These are phyloP conservation scores for Excalfactoria chinensis DNA, from an alignment of 2,113 vertebrate species.

Conservation along the genomic window DNA sequence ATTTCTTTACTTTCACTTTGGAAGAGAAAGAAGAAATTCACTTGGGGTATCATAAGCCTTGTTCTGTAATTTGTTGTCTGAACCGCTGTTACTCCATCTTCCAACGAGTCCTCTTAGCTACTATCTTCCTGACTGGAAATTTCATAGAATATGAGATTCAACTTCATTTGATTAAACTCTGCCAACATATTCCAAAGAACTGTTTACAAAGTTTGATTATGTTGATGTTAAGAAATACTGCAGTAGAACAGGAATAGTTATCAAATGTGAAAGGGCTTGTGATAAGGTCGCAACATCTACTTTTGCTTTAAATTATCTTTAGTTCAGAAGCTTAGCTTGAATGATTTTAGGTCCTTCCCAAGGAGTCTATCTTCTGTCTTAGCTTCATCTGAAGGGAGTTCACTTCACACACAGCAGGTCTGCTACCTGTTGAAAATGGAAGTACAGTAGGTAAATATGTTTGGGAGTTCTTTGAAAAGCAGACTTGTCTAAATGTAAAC, in stretches of 20 bases:
- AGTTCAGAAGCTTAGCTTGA: not conserved
- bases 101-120: rapidly evolving
- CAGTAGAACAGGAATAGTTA: not conserved
- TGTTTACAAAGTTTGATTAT: not conserved
- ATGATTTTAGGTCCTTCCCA: not conserved
- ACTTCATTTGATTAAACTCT: not conserved
- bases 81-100: not conserved
- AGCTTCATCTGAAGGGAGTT: not conserved
- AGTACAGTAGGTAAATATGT: not conserved
- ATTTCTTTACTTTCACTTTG: not conserved
- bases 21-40: not conserved
- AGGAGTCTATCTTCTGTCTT: not conserved
- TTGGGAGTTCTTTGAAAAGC: not conserved
- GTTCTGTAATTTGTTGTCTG: not conserved
- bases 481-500: not conserved
- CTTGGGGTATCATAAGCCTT: not conserved
- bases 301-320: rapidly evolving
- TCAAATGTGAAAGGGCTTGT: not conserved
- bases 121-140: not conserved
- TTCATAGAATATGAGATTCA: not conserved
- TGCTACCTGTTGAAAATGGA: rapidly evolving
- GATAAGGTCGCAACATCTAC: not conserved
- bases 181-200: not conserved
- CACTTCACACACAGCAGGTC: not conserved
- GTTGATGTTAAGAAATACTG: not conserved